Percentiles rank a stretch among this genome's conserved stretches.
Evolutionary conservation across 37 sponge, comb jelly and placozoan species (phyloP).

Genomic region (Haliclona indistincta): DNA sequence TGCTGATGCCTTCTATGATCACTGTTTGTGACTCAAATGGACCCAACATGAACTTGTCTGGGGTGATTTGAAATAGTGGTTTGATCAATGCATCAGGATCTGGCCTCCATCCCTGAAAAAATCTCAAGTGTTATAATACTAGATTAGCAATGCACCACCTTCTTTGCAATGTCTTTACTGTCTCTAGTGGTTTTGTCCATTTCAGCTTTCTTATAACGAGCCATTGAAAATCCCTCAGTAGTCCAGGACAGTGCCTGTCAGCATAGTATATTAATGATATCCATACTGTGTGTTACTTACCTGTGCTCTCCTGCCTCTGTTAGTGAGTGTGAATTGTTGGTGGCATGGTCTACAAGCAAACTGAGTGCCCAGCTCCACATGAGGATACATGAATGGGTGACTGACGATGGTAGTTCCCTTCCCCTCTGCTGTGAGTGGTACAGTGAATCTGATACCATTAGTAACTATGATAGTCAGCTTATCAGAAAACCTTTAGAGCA

Average conservation of each 20-base stretch:
- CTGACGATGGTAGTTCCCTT: slow-evolving; percentile 90
- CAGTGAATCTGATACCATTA: slow-evolving; percentile 69
- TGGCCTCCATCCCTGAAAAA: slow-evolving; percentile 4
- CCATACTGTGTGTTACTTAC: slow-evolving; percentile 7
- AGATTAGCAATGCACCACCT: too few relatives aligned
- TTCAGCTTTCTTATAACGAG: slow-evolving; percentile 62
- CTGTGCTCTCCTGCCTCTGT: slow-evolving; percentile 32
- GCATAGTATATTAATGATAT: slow-evolving; percentile 8
- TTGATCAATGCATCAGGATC: too few relatives aligned
- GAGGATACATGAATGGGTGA: slow-evolving; percentile 75
- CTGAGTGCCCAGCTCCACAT: slow-evolving; percentile 87
- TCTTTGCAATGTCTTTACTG: slow-evolving; percentile 23
- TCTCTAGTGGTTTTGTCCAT: slow-evolving; percentile 33
- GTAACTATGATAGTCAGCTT: slow-evolving; percentile 75
- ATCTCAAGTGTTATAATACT: not conserved
- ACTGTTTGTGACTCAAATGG: slow-evolving; percentile 60
- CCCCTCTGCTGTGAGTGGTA: slow-evolving; percentile 79
- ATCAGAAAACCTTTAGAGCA: slow-evolving; percentile 74
- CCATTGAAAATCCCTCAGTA: slow-evolving; percentile 80
- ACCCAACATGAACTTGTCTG: slow-evolving; percentile 79
- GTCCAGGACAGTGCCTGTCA: slow-evolving; percentile 87
- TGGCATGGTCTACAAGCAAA: slow-evolving; percentile 71
- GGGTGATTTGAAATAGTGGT: slow-evolving; percentile 81
- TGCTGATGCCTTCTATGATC: slow-evolving; percentile 45
- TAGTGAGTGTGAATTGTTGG: slow-evolving; percentile 76